Base-by-base conservation (phyloP, 1,140 invertebrate species). In the Cydia strobilella region DNA sequence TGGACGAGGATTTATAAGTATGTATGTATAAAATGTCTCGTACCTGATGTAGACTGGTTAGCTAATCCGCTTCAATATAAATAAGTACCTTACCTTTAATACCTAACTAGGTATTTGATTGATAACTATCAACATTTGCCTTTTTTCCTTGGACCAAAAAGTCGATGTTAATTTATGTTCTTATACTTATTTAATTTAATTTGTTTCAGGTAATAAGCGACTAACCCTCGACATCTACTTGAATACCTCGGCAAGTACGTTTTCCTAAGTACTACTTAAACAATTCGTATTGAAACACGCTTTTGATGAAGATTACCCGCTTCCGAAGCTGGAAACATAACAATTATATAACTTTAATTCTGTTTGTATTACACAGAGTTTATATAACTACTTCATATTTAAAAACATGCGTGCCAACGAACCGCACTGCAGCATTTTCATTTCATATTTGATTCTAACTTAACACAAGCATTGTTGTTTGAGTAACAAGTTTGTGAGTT, bases 351-450 rank as follows among this genome's bases (percentile, higher is more conserved):
- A n/a, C 35, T 45, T 0, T 54, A 31, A 66, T 66, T 31, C 63
- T 31, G 25, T 66, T 12, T 4, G 6, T 66, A 31, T 66, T n/a
- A 66, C 25, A 31, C 63, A 45, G 35, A 23, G 62, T 23, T 65
- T 9, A 48, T 48, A 48, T 12, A 42, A 1, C 6, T 42, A 23
- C 18, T 27, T 13, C 9, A 63, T 31, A 66, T 35, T 39, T 31
- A 31, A 35, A 10, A 7, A 35, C 5, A 69, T 69, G 65, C 35
- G 65, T 69, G 31, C 65, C 15, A 51, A 69, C 3, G 15, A 13
- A 69, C 65, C 15, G 65, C 65, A 69, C 65, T 69, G 65, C 27
- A 66, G 27, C 63, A 65, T 69, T 69, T 69, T 20, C 6, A 31
- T 35, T 31, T 35, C 65, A 42, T n/a, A 69, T 7, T 69, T 69